phyloP scores from a whole-genome alignment of 2,888 invertebrate genomes.

The Penaeus monodon region DNA sequence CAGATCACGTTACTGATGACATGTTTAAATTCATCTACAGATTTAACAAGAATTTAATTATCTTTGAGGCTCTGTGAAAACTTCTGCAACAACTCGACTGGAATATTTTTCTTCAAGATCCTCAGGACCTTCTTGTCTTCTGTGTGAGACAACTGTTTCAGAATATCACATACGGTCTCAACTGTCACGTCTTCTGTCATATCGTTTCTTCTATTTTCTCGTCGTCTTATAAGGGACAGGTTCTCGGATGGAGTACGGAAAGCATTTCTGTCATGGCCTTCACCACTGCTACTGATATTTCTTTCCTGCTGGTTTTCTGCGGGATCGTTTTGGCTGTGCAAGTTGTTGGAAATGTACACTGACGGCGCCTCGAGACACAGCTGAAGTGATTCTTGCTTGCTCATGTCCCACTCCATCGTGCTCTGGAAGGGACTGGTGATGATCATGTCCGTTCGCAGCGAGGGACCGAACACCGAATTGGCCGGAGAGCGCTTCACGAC shows the following conservation, averaged over 20 bases:
- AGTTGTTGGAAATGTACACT: too few relatives aligned
- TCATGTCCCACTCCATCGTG: not conserved
- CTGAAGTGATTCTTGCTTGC: too few relatives aligned
- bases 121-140: not conserved
- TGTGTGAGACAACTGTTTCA: conserved; percentile 22
- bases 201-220: not conserved
- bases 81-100: conserved; percentile 17
- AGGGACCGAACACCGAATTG: not conserved
- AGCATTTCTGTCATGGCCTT: too few relatives aligned
- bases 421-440: conserved; percentile 1
- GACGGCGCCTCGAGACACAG: too few relatives aligned
- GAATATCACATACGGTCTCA: conserved; percentile 18
- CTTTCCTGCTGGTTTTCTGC: too few relatives aligned
- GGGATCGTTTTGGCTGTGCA: too few relatives aligned
- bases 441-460: not conserved
- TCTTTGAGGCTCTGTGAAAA: conserved; percentile 3
- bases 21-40: not conserved
- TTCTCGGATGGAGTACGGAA: not conserved
- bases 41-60: conserved; percentile 9
- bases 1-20: not conserved
- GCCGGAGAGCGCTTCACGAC: not conserved
- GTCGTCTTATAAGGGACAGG: not conserved
- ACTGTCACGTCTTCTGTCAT: not conserved
- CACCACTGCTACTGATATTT: too few relatives aligned
- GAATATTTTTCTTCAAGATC: conserved; percentile 25